Conservation (phyloP, 2,888 invertebrate species). For the Dione vanillae region DNA sequence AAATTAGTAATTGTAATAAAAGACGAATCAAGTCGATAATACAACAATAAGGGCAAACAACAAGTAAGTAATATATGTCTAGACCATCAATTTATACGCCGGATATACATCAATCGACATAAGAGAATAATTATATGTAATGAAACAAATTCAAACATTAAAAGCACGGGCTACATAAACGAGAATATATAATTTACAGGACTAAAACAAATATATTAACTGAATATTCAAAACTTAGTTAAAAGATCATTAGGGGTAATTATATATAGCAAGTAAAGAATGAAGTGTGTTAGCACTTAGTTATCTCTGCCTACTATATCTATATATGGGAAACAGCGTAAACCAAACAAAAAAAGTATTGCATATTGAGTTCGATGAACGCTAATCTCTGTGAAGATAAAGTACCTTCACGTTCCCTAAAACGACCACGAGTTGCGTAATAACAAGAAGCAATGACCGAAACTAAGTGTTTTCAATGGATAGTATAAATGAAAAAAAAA, state of each 20-base stretch:
- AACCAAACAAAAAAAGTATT: not conserved
- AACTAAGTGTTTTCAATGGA: constrained; percentile 50
- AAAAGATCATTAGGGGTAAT: too few relatives aligned
- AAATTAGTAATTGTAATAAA: not conserved
- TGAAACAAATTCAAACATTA: constrained; percentile 36
- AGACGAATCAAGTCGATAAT: not conserved
- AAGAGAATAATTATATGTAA: constrained; percentile 36
- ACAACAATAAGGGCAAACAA: constrained; percentile 20
- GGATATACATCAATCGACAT: constrained; percentile 42
- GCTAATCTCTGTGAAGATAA: constrained; percentile 47
- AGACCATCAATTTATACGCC: constrained; percentile 42
- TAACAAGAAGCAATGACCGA: constrained; percentile 63
- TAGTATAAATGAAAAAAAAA: not conserved
- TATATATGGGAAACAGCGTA: not conserved
- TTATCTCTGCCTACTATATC: too few relatives aligned
- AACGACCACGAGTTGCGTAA: constrained; percentile 56
- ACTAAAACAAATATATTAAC: too few relatives aligned
- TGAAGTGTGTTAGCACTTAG: too few relatives aligned
- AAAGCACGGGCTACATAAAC: constrained; percentile 35
- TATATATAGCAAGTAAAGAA: too few relatives aligned
- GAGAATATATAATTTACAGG: too few relatives aligned
- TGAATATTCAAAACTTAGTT: too few relatives aligned
- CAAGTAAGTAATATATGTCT: constrained; percentile 27
- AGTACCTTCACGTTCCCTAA: constrained; percentile 28
- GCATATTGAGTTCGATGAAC: constrained; percentile 48